A percentile compares a stretch with the other conserved stretches of the same genome.
Evolutionary conservation across 2,113 vertebrate genomes (phyloP).

Genomic region (Pedetes capensis): DNA sequence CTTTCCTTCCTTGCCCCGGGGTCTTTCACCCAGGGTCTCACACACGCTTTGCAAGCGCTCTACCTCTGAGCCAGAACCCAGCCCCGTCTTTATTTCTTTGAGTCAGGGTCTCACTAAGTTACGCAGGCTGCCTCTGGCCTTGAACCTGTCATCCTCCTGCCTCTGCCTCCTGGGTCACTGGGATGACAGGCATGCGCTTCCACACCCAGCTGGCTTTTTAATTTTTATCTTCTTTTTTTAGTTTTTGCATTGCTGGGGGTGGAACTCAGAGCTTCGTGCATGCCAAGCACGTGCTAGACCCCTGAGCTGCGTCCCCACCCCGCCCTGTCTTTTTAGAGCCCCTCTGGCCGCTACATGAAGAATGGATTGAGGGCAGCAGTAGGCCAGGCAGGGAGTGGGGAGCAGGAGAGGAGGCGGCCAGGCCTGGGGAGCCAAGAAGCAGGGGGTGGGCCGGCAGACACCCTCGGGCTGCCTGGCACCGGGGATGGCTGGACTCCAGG

Average conservation of each 20-base stretch:
- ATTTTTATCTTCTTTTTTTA: neutral
- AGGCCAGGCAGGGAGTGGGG: neutral
- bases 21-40: no score
- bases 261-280: neutral
- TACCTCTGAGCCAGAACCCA: no score
- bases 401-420: neutral
- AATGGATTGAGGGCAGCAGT: neutral
- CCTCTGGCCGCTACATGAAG: rapidly evolving
- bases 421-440: neutral
- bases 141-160: no score
- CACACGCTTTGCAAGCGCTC: no score
- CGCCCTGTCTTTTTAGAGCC: neutral
- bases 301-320: neutral
- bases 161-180: no score
- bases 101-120: no score
- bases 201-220: no score
- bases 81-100: no score
- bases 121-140: no score
- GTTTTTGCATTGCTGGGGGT: no score
- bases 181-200: no score
- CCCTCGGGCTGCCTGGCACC: rapidly evolving
- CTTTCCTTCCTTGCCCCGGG: neutral
- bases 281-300: neutral
- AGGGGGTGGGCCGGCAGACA: neutral
- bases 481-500: rapidly evolving